phyloP scores from a whole-genome alignment of 2,797 vertebrate genomes.

The Mus minutoides region DNA sequence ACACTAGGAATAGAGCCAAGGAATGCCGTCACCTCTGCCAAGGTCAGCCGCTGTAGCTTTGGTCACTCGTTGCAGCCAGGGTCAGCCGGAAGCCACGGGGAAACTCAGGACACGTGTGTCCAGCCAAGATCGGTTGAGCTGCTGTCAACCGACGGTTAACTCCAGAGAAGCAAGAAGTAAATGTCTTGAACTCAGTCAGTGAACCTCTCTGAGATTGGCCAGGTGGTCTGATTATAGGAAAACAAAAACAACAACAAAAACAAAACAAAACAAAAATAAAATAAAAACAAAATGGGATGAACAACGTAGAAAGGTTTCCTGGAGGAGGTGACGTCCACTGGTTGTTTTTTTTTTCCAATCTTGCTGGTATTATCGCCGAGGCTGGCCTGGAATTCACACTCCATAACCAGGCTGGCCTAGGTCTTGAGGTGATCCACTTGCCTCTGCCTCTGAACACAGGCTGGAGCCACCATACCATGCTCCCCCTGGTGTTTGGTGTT shows the following conservation, averaged over 20 bases:
- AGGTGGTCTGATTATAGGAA: background rate
- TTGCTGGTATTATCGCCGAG: background rate
- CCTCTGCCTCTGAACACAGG: background rate
- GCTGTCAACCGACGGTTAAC: background rate
- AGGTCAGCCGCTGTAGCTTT: background rate
- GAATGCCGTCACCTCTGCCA: background rate
- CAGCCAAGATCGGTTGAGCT: background rate
- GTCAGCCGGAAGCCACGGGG: background rate
- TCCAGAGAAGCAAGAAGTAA: background rate
- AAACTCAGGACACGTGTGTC: background rate
- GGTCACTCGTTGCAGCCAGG: background rate
- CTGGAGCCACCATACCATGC: background rate
- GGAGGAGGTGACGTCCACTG: background rate
- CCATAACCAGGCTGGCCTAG: background rate
- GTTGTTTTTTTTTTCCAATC: background rate
- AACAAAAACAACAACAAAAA: background rate
- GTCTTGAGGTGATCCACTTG: background rate
- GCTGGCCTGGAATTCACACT: background rate
- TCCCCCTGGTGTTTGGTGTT: background rate
- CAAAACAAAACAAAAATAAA: background rate
- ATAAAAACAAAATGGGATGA: background rate
- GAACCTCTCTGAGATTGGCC: background rate
- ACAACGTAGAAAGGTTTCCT: conserved; percentile 2
- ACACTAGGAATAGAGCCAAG: background rate
- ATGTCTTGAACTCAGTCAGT: background rate